Evolutionary conservation across 2,113 vertebrate genomes (phyloP).

Genomic region (Hemiprocne comata): DNA sequence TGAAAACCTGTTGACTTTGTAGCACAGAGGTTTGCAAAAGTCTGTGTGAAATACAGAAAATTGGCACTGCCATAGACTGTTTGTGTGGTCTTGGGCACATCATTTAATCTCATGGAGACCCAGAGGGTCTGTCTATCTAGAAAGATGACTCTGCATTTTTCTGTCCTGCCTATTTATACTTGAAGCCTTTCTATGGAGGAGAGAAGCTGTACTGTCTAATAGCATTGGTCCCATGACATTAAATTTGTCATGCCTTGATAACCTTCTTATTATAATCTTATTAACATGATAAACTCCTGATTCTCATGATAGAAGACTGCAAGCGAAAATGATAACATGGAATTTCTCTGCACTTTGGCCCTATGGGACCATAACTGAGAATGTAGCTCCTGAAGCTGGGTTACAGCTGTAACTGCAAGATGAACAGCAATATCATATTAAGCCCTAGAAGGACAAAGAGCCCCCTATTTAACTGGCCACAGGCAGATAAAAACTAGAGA

Average conservation of each 20-base stretch:
- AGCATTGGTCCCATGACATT: background rate
- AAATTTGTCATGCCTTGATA: slow-evolving; percentile 10
- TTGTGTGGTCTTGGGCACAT: background rate
- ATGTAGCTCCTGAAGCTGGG: background rate
- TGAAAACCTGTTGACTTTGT: background rate
- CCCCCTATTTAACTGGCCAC: background rate
- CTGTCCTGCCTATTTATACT: background rate
- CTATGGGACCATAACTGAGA: background rate
- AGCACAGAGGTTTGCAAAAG: background rate
- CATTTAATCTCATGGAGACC: background rate
- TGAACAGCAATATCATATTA: background rate
- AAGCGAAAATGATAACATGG: background rate
- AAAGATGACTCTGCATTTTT: background rate
- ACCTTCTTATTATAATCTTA: background rate
- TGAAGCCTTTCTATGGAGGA: background rate
- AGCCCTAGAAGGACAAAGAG: background rate
- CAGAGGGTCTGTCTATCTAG: background rate
- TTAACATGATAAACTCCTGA: background rate
- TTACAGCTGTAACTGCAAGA: background rate
- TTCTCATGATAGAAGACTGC: background rate
- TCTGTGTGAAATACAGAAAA: background rate
- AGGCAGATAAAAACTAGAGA: background rate
- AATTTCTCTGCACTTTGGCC: background rate
- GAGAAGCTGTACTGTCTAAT: background rate
- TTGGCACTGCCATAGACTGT: background rate